phyloP scores from a whole-genome alignment of 2,113 vertebrate genomes.

The Limnothrissa miodon region DNA sequence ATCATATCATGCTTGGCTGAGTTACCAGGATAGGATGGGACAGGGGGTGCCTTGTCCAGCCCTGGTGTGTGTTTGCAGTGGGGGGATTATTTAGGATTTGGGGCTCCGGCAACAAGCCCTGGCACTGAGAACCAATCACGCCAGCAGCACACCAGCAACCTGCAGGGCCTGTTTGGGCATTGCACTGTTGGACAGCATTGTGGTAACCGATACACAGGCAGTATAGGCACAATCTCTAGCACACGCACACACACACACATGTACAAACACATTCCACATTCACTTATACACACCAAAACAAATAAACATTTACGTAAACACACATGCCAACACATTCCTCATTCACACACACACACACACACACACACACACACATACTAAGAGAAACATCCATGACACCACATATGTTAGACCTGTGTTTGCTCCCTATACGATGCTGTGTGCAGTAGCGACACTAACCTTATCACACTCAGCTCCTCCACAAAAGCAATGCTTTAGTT shows the following conservation, averaged over 20 bases:
- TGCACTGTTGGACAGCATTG: too few relatives aligned
- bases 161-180: slow-evolving; percentile 31
- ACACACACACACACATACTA: neutral
- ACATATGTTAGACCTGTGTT: neutral
- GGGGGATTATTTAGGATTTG: slow-evolving; percentile 49
- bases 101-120: slow-evolving; percentile 30
- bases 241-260: slow-evolving; percentile 1
- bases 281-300: neutral
- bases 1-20: neutral
- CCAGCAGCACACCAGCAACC: slow-evolving; percentile 34
- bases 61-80: slow-evolving; percentile 30
- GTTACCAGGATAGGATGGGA: neutral
- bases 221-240: neutral
- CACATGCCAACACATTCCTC: neutral
- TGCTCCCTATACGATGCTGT: neutral
- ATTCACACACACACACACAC: neutral
- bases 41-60: neutral
- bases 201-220: neutral
- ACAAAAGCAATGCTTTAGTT: neutral
- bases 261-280: slow-evolving; percentile 20
- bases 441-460: too few relatives aligned
- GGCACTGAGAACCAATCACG: slow-evolving; percentile 38
- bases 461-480: too few relatives aligned
- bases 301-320: neutral
- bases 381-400: neutral